Evolutionary conservation across 2,888 invertebrate genomes (phyloP).

Genomic region (Teleogryllus oceanicus): DNA sequence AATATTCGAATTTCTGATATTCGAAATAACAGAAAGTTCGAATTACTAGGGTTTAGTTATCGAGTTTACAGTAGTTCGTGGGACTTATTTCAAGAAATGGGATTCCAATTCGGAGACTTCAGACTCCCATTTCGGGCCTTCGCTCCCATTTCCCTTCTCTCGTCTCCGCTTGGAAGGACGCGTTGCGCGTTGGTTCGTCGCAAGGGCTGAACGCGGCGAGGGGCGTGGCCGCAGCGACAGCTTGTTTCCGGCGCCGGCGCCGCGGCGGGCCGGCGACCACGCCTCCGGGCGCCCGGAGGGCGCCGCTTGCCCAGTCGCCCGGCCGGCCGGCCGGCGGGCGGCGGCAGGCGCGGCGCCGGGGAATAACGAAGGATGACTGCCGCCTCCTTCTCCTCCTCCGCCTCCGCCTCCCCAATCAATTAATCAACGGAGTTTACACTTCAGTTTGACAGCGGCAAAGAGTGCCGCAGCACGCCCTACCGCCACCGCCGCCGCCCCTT

Average conservation of each 20-base stretch:
- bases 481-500: not conserved
- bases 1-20: too few relatives aligned
- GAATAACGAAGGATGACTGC: not conserved
- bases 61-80: too few relatives aligned
- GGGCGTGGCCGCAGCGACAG: not conserved
- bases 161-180: too few relatives aligned
- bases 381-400: not conserved
- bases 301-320: not conserved
- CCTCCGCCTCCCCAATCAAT: not conserved
- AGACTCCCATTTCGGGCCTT: too few relatives aligned
- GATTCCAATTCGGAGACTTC: too few relatives aligned
- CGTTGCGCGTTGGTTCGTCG: too few relatives aligned
- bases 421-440: slow-evolving; percentile 18
- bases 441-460: slow-evolving; percentile 9
- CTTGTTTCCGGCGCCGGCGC: not conserved
- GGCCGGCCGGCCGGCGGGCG: too few relatives aligned
- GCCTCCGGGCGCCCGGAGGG: not conserved
- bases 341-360: not conserved
- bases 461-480: not conserved
- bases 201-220: not conserved
- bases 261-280: not conserved
- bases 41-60: too few relatives aligned
- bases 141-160: too few relatives aligned
- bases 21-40: too few relatives aligned
- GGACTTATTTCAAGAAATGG: too few relatives aligned